Evolutionary conservation across 2,797 vertebrate species (phyloP).

Genomic region (Lophius americanus): DNA sequence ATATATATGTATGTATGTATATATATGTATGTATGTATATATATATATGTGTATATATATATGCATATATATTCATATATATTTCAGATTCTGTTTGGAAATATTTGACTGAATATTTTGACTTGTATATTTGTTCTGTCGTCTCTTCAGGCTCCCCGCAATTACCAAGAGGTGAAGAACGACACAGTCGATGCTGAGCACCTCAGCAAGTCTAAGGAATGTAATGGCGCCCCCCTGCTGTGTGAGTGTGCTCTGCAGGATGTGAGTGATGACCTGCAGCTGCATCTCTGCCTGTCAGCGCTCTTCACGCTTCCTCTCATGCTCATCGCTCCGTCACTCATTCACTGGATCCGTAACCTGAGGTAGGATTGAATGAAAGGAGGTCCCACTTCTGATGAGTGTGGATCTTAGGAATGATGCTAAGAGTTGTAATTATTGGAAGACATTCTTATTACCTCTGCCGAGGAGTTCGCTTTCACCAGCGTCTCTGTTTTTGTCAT

Average conservation of each 20-base stretch:
- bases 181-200: slow-evolving; percentile 35
- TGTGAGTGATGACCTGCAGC: slow-evolving; percentile 84
- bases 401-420: too few species aligned
- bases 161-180: slow-evolving; percentile 60
- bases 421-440: too few species aligned
- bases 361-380: slow-evolving; percentile 76
- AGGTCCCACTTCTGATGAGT: too few species aligned
- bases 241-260: slow-evolving; percentile 73
- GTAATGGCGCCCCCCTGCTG: slow-evolving; percentile 57
- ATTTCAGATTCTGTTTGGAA: too few species aligned
- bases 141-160: slow-evolving; percentile 71
- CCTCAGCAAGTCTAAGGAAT: slow-evolving; percentile 45
- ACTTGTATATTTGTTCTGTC: neutral
- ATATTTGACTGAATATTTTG: too few species aligned
- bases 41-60: too few species aligned
- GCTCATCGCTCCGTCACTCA: slow-evolving; percentile 87
- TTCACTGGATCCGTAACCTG: slow-evolving; percentile 93
- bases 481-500: too few species aligned
- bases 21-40: too few species aligned
- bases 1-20: too few species aligned
- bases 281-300: slow-evolving; percentile 86
- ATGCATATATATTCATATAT: too few species aligned
- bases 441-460: too few species aligned
- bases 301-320: slow-evolving; percentile 86
- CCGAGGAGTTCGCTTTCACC: too few species aligned